Evolutionary conservation across 2,888 invertebrate species (phyloP), one percentile per base, ranked within the genome.

Genomic region (Strigamia transsilvanica): DNA sequence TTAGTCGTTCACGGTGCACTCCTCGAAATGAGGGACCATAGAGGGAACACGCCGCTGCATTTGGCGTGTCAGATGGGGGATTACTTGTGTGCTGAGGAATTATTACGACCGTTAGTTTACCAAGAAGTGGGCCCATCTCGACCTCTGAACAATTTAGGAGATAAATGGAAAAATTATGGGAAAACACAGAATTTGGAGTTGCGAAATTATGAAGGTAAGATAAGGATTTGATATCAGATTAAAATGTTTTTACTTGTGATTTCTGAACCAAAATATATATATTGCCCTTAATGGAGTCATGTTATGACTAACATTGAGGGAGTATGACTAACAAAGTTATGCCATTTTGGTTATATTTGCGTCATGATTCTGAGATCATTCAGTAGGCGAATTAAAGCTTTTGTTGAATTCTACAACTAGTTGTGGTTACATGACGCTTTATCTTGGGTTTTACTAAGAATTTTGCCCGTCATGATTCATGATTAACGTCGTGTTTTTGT

Each of bases 161-260:
- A 61, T 21, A 23, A 61, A 61, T 61, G 61, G 61, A 61, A 61
- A 32, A 78, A 78, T 15, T 38, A 78, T 32, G 78, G 78, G 27
- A 78, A 78, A 38, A 23, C 78, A 78, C 78, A 32, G 78, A 78
- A 78, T 78, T 78, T 78, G 78, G 78, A 78, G 23, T 38, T 78
- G n/a, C 32, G 32, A 21, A 78, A 78, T 78, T 78, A 78, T 27
- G 78, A 78, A 2, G 78, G 78, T 78, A 78, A 78, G 46, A 46
- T 46, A 46, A 46, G 46, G 15, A 13, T 46, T 46, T 15, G 46
- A 15, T 46, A 46, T 46, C 46, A 46, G 0, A 42, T 42, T 42
- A 42, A 12, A 27, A 38, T 5, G 15, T 46, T 0, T 46, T n/a
- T n/a, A 13, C 46, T 1, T 46, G 46, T 46, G 46, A 13, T 46